These are phyloP conservation scores for Cosmopolites sordidus DNA, from an alignment of 2,888 invertebrate species.

Conservation along the genomic window DNA sequence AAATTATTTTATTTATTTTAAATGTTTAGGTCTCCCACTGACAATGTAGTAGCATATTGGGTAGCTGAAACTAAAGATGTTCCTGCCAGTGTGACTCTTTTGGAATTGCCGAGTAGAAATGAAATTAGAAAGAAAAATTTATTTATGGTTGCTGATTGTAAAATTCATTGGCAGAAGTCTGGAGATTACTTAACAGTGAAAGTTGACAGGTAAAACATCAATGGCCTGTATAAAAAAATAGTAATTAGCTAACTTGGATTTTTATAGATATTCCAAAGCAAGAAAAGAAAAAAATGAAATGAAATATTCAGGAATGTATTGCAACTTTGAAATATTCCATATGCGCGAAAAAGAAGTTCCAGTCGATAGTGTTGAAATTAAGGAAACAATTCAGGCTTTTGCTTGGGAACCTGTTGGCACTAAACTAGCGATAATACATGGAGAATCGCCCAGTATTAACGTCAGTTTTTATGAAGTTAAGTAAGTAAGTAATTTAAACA, in stretches of 20 bases:
- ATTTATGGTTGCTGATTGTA: conserved; percentile 97
- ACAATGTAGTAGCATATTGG: conserved; percentile 93
- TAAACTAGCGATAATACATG: conserved; percentile 95
- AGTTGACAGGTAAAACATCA: conserved; percentile 62
- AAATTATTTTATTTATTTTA: too few species aligned
- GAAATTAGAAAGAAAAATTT: conserved; percentile 91
- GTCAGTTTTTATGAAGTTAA: conserved; percentile 87
- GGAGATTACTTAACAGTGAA: conserved; percentile 98
- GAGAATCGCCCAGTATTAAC: conserved; percentile 77
- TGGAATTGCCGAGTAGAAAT: conserved; percentile 86
- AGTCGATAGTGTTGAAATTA: conserved; percentile 94
- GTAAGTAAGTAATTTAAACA: too few species aligned
- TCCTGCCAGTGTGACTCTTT: conserved; percentile 88
- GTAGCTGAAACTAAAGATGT: conserved; percentile 96
- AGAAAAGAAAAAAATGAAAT: conserved; percentile 90
- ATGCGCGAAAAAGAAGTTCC: conserved; percentile 94
- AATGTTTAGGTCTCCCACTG: conserved; percentile 93
- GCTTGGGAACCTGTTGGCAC: conserved; percentile 98
- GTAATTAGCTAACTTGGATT: too few species aligned
- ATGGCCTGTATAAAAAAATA: background rate
- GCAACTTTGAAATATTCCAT: conserved; percentile 98
- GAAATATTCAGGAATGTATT: conserved; percentile 95
- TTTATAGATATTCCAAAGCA: conserved; percentile 47
- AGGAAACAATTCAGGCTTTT: conserved; percentile 88
- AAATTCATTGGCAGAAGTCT: conserved; percentile 98